Evolutionary conservation across 2,797 vertebrate genomes (phyloP).

Genomic region (Phylloscopus collybita): DNA sequence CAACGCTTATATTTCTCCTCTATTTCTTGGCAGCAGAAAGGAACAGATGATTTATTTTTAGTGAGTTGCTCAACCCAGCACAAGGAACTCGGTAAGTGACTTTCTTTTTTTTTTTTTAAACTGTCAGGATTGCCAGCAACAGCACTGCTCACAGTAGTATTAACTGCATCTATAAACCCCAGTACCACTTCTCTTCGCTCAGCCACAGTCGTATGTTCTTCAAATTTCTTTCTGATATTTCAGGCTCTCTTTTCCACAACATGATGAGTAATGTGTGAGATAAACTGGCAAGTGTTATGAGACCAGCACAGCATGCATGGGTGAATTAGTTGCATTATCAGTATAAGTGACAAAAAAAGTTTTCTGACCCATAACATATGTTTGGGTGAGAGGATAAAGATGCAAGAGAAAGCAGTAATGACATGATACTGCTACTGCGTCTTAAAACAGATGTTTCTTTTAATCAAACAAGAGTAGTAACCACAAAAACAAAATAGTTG

Average conservation of each 20-base stretch:
- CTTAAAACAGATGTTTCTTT: constrained; percentile 54
- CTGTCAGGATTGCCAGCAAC: constrained; percentile 4
- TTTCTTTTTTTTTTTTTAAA: neutral
- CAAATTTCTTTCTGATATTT: constrained; percentile 31
- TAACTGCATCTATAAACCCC: constrained; percentile 53
- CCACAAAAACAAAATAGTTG: neutral
- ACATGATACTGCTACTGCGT: neutral
- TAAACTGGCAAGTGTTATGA: constrained; percentile 48
- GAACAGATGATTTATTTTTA: constrained; percentile 57
- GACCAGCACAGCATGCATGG: neutral
- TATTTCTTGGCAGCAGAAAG: constrained; percentile 15
- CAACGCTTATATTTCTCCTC: neutral
- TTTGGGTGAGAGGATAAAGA: constrained; percentile 34
- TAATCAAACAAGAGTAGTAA: constrained; percentile 24
- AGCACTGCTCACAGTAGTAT: constrained; percentile 22
- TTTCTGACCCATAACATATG: constrained; percentile 31
- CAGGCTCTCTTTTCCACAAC: constrained; percentile 6
- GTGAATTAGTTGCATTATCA: constrained; percentile 7
- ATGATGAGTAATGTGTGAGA: constrained; percentile 55
- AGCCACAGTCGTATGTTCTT: neutral
- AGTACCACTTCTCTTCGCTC: constrained; percentile 46
- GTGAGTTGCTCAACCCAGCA: constrained; percentile 7
- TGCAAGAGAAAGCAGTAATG: constrained; percentile 20
- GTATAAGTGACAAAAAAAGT: constrained; percentile 38
- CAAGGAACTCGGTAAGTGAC: constrained; percentile 6